Conservation (phyloP, 2,113 vertebrate species). For the Sinosuthora webbiana region DNA sequence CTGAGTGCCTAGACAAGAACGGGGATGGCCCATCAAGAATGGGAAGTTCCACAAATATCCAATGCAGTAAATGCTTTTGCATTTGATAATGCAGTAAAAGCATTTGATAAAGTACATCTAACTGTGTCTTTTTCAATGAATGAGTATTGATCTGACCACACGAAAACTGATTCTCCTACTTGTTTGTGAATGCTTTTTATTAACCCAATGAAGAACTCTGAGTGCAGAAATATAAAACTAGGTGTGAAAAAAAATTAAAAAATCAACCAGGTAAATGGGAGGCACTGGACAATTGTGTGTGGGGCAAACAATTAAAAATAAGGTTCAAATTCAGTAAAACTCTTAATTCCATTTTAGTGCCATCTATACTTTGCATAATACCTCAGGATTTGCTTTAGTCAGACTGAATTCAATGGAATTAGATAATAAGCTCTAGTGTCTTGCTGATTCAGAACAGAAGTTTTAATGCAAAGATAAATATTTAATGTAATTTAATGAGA, state of each 20-base stretch:
- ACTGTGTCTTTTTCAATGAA: neutral
- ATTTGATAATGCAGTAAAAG: neutral
- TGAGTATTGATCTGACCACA: neutral
- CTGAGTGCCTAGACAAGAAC: neutral
- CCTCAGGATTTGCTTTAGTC: neutral
- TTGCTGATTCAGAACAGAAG: conserved; percentile 1
- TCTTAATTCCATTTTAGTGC: neutral
- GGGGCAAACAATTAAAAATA: neutral
- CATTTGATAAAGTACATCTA: neutral
- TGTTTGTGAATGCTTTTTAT: neutral
- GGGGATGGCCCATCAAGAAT: neutral
- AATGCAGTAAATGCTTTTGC: neutral
- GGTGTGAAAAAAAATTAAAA: neutral
- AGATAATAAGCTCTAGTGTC: neutral
- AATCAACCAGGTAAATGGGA: neutral
- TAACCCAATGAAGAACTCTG: neutral
- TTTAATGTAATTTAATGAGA: conserved; percentile 9
- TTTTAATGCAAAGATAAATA: conserved; percentile 42
- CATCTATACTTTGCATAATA: neutral
- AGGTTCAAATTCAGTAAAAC: neutral
- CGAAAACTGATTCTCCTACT: neutral
- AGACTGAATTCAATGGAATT: neutral
- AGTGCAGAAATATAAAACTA: neutral
- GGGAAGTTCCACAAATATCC: neutral
- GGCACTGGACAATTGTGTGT: neutral